Base-by-base conservation (phyloP, 2,113 vertebrate genomes). In the Accipiter virgatus region DNA sequence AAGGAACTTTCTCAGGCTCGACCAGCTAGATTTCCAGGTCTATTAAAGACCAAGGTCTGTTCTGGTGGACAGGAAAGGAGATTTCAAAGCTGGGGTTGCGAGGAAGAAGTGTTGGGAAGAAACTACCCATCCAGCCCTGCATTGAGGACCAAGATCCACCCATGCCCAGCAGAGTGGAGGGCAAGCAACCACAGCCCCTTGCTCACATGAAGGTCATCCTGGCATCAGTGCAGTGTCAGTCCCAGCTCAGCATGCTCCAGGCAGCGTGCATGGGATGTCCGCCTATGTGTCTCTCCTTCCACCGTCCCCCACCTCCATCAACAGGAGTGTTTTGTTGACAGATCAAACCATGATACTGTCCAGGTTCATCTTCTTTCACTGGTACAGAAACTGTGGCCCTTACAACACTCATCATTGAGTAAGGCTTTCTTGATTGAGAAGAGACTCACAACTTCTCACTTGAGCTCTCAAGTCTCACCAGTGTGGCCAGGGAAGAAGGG, bases 251-350 rank as follows among this genome's bases (percentile, higher is more conserved):
- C 11, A 5, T 31, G n/a, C 32, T 79, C 34, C 66, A 86, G 55
- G 34, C 74, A 88, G 36, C 1, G 2, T 55, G 40, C 45, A 32
- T 0, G 9, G 47, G 36, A 20, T 34, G 48, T 38, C 52, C 9
- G 31, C 12, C 8, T 6, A 1, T 27, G 17, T 32, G 6, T 17
- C 42, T 43, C 61, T 70, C 70, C 58, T 74, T 79, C 42, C 42
- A 36, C 36, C n/a, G 19, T 43, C 16, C 38, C 10, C 26, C 2
- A 4, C 8, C 38, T 71, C 47, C 52, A 59, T 52, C 61, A 43
- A 4, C 56, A 48, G 52, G 27, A 66, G 13, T 0, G 0, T 34
- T 67, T 66, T 81, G 26, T 48, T 42, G 42, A 15, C 3, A 7
- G 36, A 68, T n/a, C 42, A 68, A 92, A 63, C 70, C 29, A 9